These are phyloP conservation scores for Anoncus sp. DNA, from an alignment of 2,888 invertebrate species.

Conservation along the genomic window DNA sequence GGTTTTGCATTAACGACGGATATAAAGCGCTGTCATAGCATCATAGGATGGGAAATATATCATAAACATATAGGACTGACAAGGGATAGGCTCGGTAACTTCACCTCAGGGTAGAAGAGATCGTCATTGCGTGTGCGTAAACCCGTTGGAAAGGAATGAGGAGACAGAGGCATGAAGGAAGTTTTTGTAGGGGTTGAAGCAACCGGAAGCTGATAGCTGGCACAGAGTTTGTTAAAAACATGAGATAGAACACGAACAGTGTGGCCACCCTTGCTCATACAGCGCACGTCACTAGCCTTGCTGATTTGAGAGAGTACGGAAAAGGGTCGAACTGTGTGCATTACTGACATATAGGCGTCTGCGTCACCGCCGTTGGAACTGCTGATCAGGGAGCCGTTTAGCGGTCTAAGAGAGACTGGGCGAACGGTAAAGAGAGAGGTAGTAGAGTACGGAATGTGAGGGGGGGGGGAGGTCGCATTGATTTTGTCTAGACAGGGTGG, in stretches of 20 bases:
- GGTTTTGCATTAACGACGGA: too few relatives aligned
- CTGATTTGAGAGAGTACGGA: too few relatives aligned
- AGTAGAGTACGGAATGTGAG: slow-evolving; percentile 60
- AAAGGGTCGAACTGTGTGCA: slow-evolving; percentile 24
- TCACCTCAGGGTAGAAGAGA: too few relatives aligned
- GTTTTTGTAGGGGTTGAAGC: slow-evolving; percentile 12
- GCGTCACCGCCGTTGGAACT: not conserved
- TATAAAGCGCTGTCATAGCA: too few relatives aligned
- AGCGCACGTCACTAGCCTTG: slow-evolving; percentile 9
- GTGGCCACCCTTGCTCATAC: too few relatives aligned
- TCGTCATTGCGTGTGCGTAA: slow-evolving; percentile 29
- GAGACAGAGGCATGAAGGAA: slow-evolving; percentile 1
- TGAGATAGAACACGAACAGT: not conserved
- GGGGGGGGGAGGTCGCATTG: slow-evolving; percentile 81
- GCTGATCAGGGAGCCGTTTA: slow-evolving; percentile 10
- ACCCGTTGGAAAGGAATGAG: slow-evolving; percentile 9
- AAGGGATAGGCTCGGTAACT: too few relatives aligned
- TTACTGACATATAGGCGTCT: too few relatives aligned
- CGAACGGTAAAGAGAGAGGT: slow-evolving; percentile 51
- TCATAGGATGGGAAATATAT: not conserved
- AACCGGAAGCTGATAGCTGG: slow-evolving; percentile 24
- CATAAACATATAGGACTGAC: too few relatives aligned
- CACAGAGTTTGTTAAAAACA: slow-evolving; percentile 4
- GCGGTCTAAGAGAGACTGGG: slow-evolving; percentile 57
- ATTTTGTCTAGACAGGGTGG: slow-evolving; percentile 82